Conservation (phyloP, 2,113 vertebrate species). For the Osmerus mordax region DNA sequence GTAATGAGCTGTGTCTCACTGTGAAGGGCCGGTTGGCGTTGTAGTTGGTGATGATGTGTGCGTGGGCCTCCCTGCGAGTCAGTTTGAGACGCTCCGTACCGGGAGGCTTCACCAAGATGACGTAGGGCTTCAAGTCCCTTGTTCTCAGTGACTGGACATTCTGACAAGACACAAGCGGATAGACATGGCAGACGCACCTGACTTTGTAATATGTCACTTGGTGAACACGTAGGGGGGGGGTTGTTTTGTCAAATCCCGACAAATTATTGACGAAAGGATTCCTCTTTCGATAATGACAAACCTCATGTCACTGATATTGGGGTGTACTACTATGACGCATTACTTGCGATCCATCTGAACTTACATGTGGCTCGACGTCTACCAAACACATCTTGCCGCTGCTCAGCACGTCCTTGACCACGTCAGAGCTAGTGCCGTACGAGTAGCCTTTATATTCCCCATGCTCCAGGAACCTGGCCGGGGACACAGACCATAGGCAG, state of each 20-base stretch:
- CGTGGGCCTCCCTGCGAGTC: slow-evolving; percentile 77
- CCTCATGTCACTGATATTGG: too few species aligned
- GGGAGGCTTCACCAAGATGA: slow-evolving; percentile 88
- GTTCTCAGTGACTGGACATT: slow-evolving; percentile 77
- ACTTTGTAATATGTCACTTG: too few species aligned
- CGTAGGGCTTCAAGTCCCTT: slow-evolving; percentile 81
- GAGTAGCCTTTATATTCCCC: slow-evolving; percentile 82
- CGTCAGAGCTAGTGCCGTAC: slow-evolving; percentile 86
- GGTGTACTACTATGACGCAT: too few species aligned
- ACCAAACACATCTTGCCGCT: slow-evolving; percentile 83
- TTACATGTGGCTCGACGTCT: slow-evolving; percentile 85
- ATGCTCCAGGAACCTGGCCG: slow-evolving; percentile 84
- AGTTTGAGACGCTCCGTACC: slow-evolving; percentile 74
- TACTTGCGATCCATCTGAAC: not conserved
- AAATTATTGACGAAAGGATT: too few species aligned
- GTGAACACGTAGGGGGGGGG: too few species aligned
- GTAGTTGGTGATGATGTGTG: slow-evolving; percentile 76
- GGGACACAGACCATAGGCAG: not conserved
- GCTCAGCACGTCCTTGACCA: slow-evolving; percentile 76
- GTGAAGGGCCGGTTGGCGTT: slow-evolving; percentile 80
- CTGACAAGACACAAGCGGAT: slow-evolving; percentile 54
- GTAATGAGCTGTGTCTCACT: slow-evolving; percentile 54
- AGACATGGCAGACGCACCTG: not conserved
- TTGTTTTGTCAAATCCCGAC: too few species aligned
- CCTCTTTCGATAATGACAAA: too few species aligned